These are phyloP conservation scores for Clivina fossor DNA, from an alignment of 2,888 invertebrate species.

Conservation along the genomic window DNA sequence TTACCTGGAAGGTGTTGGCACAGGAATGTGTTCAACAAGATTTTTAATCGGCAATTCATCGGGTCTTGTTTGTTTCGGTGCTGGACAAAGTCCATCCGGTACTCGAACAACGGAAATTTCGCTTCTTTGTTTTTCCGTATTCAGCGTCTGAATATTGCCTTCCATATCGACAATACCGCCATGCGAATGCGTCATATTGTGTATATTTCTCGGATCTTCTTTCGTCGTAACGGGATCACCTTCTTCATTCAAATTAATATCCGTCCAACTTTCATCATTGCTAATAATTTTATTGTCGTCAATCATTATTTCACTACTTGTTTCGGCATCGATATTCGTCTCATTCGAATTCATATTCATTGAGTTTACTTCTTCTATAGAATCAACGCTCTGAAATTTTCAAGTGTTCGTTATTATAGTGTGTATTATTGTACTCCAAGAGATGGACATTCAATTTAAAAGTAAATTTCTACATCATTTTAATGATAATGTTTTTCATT, in stretches of 20 bases:
- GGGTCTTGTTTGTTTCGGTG: slow-evolving; percentile 60
- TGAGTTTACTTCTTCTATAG: slow-evolving; percentile 77
- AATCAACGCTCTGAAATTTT: slow-evolving; percentile 76
- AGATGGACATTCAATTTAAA: too few species aligned
- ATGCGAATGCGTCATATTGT: slow-evolving; percentile 59
- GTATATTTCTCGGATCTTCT: slow-evolving; percentile 60
- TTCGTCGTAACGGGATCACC: slow-evolving; percentile 57
- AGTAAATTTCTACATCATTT: too few species aligned
- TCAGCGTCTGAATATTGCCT: slow-evolving; percentile 59
- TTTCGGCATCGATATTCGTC: slow-evolving; percentile 70
- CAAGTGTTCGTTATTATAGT: neutral
- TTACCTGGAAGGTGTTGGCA: slow-evolving; percentile 65
- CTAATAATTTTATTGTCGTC: slow-evolving; percentile 73
- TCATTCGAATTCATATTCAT: slow-evolving; percentile 72
- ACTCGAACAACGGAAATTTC: slow-evolving; percentile 74
- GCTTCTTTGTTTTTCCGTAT: slow-evolving; percentile 37
- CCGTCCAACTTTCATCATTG: slow-evolving; percentile 89
- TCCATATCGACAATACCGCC: slow-evolving; percentile 65
- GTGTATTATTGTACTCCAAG: neutral
- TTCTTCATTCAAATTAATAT: slow-evolving; percentile 88
- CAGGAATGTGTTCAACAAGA: slow-evolving; percentile 62
- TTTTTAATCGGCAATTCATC: slow-evolving; percentile 73
- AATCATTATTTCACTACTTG: slow-evolving; percentile 67
- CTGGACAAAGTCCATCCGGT: slow-evolving; percentile 57
- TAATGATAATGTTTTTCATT: too few species aligned